A percentile compares a stretch with the other conserved stretches of the same genome.
Conservation (phyloP, 1,140 invertebrate genomes). For the Thaumetopoea pityocampa region DNA sequence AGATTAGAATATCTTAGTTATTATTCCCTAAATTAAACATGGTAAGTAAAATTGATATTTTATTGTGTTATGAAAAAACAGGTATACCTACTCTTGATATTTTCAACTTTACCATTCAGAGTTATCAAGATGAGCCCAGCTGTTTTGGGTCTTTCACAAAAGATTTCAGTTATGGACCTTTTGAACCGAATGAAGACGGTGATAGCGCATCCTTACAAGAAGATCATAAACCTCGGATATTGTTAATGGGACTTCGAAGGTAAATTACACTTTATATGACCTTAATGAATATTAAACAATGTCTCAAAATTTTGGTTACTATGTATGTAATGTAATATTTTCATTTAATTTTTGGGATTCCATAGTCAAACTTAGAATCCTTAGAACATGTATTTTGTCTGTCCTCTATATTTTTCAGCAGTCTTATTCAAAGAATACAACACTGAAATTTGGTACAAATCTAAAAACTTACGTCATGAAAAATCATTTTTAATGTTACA, state of each 20-base stretch:
- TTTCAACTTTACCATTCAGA: constrained; percentile 58
- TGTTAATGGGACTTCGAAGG: constrained; percentile 97
- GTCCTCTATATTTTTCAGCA: no score
- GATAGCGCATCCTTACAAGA: constrained; percentile 76
- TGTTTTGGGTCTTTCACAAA: constrained; percentile 92
- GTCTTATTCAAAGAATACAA: no score
- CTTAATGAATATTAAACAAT: not conserved
- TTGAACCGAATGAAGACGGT: constrained; percentile 80
- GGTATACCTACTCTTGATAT: constrained; percentile 8
- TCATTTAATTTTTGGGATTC: no score
- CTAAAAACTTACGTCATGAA: no score
- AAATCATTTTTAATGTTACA: no score
- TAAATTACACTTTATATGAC: constrained; percentile 44
- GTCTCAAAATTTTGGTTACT: no score
- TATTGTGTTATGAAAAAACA: constrained; percentile 1
- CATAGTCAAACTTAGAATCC: no score
- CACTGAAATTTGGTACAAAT: no score
- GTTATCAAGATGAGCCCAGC: constrained; percentile 81
- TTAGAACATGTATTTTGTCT: no score
- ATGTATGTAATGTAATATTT: no score
- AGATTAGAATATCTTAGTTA: no score
- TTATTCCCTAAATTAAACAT: no score
- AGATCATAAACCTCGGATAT: constrained; percentile 93
- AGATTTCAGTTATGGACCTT: constrained; percentile 93
- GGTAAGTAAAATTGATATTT: constrained; percentile 1